Evolutionary conservation across 1,140 invertebrate species (phyloP).

Genomic region (Microplitis demolitor): DNA sequence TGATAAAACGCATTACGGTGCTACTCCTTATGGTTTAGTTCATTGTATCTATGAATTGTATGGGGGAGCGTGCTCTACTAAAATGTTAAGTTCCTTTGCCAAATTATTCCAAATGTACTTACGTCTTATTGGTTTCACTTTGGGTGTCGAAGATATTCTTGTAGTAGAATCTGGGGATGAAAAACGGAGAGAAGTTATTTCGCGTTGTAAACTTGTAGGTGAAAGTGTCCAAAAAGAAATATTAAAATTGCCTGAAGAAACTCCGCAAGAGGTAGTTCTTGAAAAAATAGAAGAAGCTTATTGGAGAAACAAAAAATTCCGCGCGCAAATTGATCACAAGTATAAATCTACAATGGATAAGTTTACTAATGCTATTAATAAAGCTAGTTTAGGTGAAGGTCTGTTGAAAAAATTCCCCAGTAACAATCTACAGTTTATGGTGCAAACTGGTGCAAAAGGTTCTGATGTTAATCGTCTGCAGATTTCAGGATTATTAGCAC

Average conservation of each 20-base stretch:
- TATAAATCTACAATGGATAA: conserved; percentile 85
- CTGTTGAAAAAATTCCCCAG: conserved; percentile 86
- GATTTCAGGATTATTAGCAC: conserved; percentile 94
- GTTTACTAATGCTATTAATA: conserved; percentile 90
- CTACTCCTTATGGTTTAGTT: conserved; percentile 90
- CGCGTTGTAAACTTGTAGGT: conserved; percentile 67
- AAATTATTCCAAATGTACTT: conserved; percentile 91
- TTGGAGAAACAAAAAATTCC: conserved; percentile 75
- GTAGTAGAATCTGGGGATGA: conserved; percentile 75
- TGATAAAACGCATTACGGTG: conserved; percentile 96
- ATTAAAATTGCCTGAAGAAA: conserved; percentile 69
- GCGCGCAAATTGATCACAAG: conserved; percentile 80
- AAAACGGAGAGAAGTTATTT: conserved; percentile 74
- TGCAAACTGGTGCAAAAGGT: conserved; percentile 97
- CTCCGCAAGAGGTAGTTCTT: conserved; percentile 64
- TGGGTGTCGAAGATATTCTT: conserved; percentile 95
- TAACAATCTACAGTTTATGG: conserved; percentile 98
- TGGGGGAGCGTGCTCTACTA: conserved; percentile 81
- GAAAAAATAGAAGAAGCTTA: conserved; percentile 74
- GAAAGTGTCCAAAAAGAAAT: conserved; percentile 71
- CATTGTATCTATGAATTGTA: conserved; percentile 96
- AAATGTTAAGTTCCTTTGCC: conserved; percentile 86
- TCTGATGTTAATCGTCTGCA: conserved; percentile 96
- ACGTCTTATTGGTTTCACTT: conserved; percentile 89
- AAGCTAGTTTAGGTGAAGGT: conserved; percentile 79